These are phyloP conservation scores for Hydrozoanthus gracilis DNA, from an alignment of 92 coral and sea anemone species.

Conservation along the genomic window DNA sequence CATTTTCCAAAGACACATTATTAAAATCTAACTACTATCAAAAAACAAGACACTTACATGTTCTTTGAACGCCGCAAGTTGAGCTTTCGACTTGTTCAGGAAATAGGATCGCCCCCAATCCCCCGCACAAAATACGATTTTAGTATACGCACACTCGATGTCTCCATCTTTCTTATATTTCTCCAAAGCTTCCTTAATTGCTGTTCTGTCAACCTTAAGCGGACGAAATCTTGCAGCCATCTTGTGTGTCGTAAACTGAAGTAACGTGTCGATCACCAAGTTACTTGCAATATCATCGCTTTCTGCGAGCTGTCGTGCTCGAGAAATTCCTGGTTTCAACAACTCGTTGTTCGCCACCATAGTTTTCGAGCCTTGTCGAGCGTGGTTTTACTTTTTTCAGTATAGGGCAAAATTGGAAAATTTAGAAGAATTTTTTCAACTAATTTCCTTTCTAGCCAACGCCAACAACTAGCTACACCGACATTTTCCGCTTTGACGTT, in stretches of 20 bases:
- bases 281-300: slow-evolving; percentile 98
- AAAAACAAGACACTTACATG: slow-evolving; percentile 76
- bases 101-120: slow-evolving; percentile 92
- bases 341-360: slow-evolving; percentile 60
- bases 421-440: not conserved
- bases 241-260: slow-evolving; percentile 92
- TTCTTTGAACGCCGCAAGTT: slow-evolving; percentile 94
- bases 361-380: not conserved
- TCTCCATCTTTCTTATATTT: slow-evolving; percentile 74
- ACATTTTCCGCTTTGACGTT: slow-evolving; percentile 1
- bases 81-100: slow-evolving; percentile 85
- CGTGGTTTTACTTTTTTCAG: not conserved
- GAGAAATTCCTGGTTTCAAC: slow-evolving; percentile 82
- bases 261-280: slow-evolving; percentile 78
- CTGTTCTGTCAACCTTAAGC: slow-evolving; percentile 75
- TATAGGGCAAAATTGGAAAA: not conserved
- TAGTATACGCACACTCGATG: slow-evolving; percentile 78
- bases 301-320: slow-evolving; percentile 93
- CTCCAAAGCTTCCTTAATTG: slow-evolving; percentile 73
- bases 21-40: not conserved
- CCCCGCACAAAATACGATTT: slow-evolving; percentile 82
- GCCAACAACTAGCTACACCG: not conserved
- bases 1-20: not conserved
- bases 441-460: not conserved
- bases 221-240: slow-evolving; percentile 99